phyloP scores from a whole-genome alignment of 2,113 vertebrate species.

The Geococcyx californianus region DNA sequence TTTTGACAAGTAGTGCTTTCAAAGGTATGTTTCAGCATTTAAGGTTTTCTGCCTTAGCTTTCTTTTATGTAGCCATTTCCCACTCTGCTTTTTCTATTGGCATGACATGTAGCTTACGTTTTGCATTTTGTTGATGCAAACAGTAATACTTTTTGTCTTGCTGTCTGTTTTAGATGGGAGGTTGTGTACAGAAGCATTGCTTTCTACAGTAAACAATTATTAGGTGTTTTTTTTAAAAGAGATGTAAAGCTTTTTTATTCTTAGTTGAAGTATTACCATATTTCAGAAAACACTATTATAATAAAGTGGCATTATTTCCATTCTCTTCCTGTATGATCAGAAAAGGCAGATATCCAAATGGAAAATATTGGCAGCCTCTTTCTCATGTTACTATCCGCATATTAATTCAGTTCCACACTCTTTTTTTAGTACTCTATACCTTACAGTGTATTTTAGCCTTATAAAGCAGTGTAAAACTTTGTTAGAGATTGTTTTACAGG shows the following conservation, averaged over 20 bases:
- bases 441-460: not conserved
- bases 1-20: not conserved
- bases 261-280: not conserved
- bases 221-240: not conserved
- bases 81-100: not conserved
- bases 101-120: rapidly evolving
- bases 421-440: not conserved
- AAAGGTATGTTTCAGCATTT: not conserved
- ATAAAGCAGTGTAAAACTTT: not conserved
- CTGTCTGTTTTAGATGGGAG: not conserved
- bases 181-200: not conserved
- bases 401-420: not conserved
- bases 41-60: not conserved
- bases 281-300: not conserved
- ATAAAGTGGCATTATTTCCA: not conserved
- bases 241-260: not conserved
- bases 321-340: not conserved
- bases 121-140: not conserved
- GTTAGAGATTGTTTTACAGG: not conserved
- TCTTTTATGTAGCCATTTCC: not conserved
- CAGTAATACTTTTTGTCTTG: not conserved
- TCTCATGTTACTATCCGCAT: not conserved
- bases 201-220: not conserved
- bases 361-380: not conserved
- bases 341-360: not conserved